Conservation (phyloP, 2,113 vertebrate genomes). For the Sinocyclocheilus anshuiensis region DNA sequence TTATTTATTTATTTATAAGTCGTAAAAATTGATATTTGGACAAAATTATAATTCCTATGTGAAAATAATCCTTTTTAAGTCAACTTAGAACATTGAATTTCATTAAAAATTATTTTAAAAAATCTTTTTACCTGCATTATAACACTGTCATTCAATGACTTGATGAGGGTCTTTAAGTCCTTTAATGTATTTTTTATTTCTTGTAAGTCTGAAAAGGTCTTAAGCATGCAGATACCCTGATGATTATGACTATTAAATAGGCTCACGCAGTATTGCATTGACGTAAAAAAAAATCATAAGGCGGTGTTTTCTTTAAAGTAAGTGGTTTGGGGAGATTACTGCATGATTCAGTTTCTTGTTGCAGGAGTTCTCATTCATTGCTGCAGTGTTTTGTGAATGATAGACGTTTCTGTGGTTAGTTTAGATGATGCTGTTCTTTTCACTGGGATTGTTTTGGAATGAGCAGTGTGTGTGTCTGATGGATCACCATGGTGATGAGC, state of each 20-base stretch:
- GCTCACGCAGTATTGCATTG: not conserved
- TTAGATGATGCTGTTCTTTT: not conserved
- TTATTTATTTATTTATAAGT: not conserved
- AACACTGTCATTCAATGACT: not conserved
- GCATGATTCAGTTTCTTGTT: not conserved
- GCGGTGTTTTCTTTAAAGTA: not conserved
- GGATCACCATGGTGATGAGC: not conserved
- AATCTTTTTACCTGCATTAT: not conserved
- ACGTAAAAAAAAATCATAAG: not conserved
- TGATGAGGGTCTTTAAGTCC: not conserved
- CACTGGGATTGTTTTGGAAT: not conserved
- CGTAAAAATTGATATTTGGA: not conserved
- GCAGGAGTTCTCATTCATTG: not conserved
- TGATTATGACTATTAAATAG: not conserved
- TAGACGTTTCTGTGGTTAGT: conserved; percentile 3
- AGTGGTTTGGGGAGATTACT: not conserved
- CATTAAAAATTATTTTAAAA: no score
- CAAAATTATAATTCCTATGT: not conserved
- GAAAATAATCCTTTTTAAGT: not conserved
- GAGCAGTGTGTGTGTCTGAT: not conserved
- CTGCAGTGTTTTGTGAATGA: not conserved
- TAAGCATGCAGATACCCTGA: not conserved
- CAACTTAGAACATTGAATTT: not conserved
- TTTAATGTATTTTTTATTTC: not conserved
- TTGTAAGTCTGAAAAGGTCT: not conserved